Evolutionary conservation across 2,113 vertebrate species (phyloP).

Genomic region (Verasper variegatus): DNA sequence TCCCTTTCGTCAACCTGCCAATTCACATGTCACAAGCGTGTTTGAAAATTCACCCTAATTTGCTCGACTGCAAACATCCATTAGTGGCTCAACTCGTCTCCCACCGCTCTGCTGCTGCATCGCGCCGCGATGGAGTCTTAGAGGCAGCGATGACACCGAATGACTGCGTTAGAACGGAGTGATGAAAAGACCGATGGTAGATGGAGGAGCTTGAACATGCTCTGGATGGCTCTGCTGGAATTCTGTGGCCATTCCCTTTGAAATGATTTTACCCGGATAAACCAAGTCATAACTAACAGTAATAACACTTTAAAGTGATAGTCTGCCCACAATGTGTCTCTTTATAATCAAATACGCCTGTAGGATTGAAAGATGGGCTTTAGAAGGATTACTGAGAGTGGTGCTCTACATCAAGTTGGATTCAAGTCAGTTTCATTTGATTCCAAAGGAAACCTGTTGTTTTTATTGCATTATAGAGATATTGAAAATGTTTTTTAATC

Average conservation of each 20-base stretch:
- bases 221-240: not conserved
- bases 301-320: not conserved
- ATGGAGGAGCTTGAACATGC: not conserved
- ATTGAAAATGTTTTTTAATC: not conserved
- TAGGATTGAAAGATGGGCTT: not conserved
- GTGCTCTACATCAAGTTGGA: too few relatives aligned
- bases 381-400: not conserved
- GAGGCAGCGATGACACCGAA: conserved; percentile 3
- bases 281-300: too few relatives aligned
- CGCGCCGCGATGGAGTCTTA: not conserved
- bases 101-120: not conserved
- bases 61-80: conserved; percentile 30
- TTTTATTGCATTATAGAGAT: too few relatives aligned
- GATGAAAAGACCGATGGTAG: conserved; percentile 2
- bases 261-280: not conserved
- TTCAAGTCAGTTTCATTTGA: too few relatives aligned
- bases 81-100: conserved; percentile 23
- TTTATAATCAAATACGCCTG: not conserved
- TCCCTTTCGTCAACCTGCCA: conserved; percentile 13
- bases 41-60: conserved; percentile 43
- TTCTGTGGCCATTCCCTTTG: not conserved
- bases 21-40: conserved; percentile 20
- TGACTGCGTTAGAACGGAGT: not conserved
- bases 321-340: not conserved
- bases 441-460: too few relatives aligned